Percentiles rank a stretch among this genome's conserved stretches.
phyloP scores from a whole-genome alignment of 2,797 vertebrate genomes.

The Etheostoma perlongum region DNA sequence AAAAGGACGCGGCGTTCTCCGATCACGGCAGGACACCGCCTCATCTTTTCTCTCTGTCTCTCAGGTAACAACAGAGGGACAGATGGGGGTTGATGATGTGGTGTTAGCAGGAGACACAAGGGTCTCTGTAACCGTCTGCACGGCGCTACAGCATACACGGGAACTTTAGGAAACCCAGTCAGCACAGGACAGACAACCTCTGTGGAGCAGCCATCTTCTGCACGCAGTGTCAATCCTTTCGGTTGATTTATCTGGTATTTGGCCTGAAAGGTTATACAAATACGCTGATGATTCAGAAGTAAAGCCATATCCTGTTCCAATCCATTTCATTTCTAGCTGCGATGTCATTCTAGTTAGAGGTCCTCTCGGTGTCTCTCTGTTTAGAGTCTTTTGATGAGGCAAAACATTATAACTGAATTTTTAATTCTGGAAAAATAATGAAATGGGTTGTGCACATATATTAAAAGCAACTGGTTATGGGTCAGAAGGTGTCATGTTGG shows the following conservation, averaged over 20 bases:
- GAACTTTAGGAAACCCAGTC: slow-evolving; percentile 49
- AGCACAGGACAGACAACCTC: slow-evolving; percentile 35
- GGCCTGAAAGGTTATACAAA: slow-evolving; percentile 53
- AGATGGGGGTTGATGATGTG: slow-evolving; percentile 47
- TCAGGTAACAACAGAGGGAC: slow-evolving; percentile 71
- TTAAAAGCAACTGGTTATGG: neutral
- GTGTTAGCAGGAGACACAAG: slow-evolving; percentile 42
- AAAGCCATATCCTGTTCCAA: slow-evolving; percentile 54
- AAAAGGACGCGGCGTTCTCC: slow-evolving; percentile 81
- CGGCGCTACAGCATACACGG: slow-evolving; percentile 1
- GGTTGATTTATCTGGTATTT: slow-evolving; percentile 54
- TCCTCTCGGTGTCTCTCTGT: slow-evolving; percentile 16
- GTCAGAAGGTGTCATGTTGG: neutral
- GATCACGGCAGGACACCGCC: slow-evolving; percentile 60
- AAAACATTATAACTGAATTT: neutral
- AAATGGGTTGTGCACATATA: neutral
- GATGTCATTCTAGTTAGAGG: slow-evolving; percentile 38
- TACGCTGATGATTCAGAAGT: slow-evolving; percentile 52
- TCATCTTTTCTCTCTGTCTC: slow-evolving; percentile 78
- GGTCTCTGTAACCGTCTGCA: slow-evolving; percentile 33
- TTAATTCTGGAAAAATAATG: slow-evolving; percentile 1
- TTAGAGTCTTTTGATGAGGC: slow-evolving; percentile 9
- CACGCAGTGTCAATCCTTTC: slow-evolving; percentile 39
- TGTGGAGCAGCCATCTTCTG: slow-evolving; percentile 70
- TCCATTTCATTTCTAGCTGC: slow-evolving; percentile 55